phyloP scores from a whole-genome alignment of 2,113 vertebrate genomes.

The Acrocephalus kingi region DNA sequence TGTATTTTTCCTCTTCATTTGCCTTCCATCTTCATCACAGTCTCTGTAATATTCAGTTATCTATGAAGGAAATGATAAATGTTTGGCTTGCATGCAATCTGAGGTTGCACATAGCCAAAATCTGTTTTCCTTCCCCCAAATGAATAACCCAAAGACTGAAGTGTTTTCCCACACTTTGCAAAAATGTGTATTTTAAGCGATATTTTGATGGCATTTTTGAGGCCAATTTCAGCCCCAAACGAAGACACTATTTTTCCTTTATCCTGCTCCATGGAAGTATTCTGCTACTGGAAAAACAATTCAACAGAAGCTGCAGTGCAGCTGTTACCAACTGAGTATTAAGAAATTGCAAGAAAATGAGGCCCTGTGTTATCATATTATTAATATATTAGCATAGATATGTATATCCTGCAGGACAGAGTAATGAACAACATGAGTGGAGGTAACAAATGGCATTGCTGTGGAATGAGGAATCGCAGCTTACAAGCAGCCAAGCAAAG shows the following conservation, averaged over 20 bases:
- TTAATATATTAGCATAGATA: not conserved
- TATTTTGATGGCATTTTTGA: conserved; percentile 21
- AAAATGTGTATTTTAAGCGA: not conserved
- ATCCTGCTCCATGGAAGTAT: not conserved
- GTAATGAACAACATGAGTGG: not conserved
- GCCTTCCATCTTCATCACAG: not conserved
- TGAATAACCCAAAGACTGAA: not conserved
- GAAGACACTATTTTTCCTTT: not conserved
- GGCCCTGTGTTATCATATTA: not conserved
- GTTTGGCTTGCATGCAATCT: not conserved
- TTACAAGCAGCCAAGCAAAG: conserved; percentile 39
- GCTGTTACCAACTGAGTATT: not conserved
- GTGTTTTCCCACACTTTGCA: not conserved
- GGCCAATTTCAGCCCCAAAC: not conserved
- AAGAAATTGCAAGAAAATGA: not conserved
- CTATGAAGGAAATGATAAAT: not conserved
- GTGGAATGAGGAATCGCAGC: not conserved
- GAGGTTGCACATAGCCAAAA: not conserved
- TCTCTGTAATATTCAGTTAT: not conserved
- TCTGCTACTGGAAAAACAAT: not conserved
- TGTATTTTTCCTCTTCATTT: not conserved
- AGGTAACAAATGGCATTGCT: conserved; percentile 26
- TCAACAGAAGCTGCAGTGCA: conserved; percentile 1
- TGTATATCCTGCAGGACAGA: not conserved
- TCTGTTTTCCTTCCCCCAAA: not conserved